Percentiles rank a stretch among this genome's conserved stretches.
Conservation (phyloP, 2,888 invertebrate species). For the Lasius fuliginosus region DNA sequence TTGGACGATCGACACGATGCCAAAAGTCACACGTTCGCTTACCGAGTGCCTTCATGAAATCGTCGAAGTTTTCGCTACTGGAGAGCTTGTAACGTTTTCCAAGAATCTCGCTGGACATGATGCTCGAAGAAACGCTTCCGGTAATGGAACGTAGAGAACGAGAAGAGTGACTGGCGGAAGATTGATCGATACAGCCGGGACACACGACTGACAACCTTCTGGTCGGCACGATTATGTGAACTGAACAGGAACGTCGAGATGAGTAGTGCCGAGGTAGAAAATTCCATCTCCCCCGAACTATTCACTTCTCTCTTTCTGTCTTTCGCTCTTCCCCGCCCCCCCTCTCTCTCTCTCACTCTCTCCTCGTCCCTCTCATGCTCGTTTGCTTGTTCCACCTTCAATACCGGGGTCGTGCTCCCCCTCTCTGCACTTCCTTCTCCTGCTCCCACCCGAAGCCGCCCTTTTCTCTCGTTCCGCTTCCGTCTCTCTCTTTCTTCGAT, state of each 20-base stretch:
- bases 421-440: constrained; percentile 20
- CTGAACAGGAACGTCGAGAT: constrained; percentile 65
- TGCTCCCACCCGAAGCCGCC: neutral
- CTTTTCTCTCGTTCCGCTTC: constrained; percentile 14
- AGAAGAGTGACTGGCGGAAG: neutral
- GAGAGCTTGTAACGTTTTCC: constrained; percentile 94
- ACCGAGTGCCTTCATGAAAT: constrained; percentile 95
- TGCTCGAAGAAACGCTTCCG: constrained; percentile 53
- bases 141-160: constrained; percentile 50
- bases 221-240: constrained; percentile 52
- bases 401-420: constrained; percentile 24
- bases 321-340: constrained; percentile 24
- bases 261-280: constrained; percentile 63
- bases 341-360: constrained; percentile 24
- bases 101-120: constrained; percentile 82
- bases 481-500: neutral
- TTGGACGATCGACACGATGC: neutral
- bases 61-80: constrained; percentile 94
- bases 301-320: constrained; percentile 22
- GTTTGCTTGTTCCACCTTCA: constrained; percentile 36
- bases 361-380: constrained; percentile 21
- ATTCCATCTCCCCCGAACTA: constrained; percentile 41
- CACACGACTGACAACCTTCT: constrained; percentile 38
- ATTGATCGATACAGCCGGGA: neutral
- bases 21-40: neutral